phyloP scores from a whole-genome alignment of 2,888 invertebrate genomes.

The Thereva unica region DNA sequence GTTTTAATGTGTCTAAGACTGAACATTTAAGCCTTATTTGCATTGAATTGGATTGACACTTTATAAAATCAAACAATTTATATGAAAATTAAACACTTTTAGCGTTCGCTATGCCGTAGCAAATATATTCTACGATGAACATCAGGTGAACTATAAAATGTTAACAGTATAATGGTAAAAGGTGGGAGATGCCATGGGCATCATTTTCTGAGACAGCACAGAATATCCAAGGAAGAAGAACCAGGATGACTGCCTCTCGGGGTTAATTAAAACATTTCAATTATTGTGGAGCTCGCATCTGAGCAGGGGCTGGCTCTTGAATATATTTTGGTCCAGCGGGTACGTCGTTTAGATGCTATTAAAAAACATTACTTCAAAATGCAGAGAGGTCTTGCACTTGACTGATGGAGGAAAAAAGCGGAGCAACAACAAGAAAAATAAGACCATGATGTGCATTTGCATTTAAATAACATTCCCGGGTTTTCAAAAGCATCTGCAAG shows the following conservation, averaged over 20 bases:
- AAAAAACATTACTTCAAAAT: conserved; percentile 15
- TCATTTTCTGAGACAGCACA: neutral
- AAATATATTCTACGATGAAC: neutral
- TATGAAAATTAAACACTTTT: conserved; percentile 33
- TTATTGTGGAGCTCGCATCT: conserved; percentile 4
- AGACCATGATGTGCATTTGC: conserved; percentile 24
- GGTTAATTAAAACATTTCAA: conserved; percentile 26
- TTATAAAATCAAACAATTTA: conserved; percentile 33
- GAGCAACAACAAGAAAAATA: conserved; percentile 5
- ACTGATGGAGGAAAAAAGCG: conserved; percentile 22
- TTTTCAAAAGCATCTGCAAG: no score
- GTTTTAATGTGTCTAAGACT: conserved; percentile 27
- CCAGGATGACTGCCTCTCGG: conserved; percentile 10
- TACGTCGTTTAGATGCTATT: conserved; percentile 25
- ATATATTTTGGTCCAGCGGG: conserved; percentile 16
- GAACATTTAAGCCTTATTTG: conserved; percentile 34
- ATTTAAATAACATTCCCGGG: conserved; percentile 29
- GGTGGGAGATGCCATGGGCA: neutral
- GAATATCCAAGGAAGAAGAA: neutral
- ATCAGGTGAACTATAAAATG: no score
- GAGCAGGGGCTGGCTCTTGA: neutral
- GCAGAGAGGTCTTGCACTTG: conserved; percentile 16
- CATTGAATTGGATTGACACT: conserved; percentile 33
- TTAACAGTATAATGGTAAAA: neutral
- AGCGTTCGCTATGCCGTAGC: conserved; percentile 15